Evolutionary conservation across 2,888 invertebrate genomes (phyloP), one percentile per base, ranked within the genome.

Genomic region (Caenorhabditis plicata): DNA sequence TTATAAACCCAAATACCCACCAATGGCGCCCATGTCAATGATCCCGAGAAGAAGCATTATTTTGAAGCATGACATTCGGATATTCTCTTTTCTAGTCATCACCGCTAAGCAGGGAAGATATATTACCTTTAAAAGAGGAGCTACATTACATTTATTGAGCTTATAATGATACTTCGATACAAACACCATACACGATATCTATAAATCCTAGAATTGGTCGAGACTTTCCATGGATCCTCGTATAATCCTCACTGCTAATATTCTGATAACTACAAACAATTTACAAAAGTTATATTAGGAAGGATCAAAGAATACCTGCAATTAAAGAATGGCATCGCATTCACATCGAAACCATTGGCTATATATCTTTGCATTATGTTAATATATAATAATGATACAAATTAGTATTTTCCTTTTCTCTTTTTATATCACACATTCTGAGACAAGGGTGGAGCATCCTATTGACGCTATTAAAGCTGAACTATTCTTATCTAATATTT

Each of bases 21-120:
- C 33, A 31, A 44, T 44, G 4, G 44, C 44, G 13, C 29, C 15
- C 33, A 44, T 33, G 4, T 44, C 44, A 19, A 44, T 11, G 2
- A 31, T 7, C 1, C 44, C 44, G 1, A 44, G 5, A 2, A 44
- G 26, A 32, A 29, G 32, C 44, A 44, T 44, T 4, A 36, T 36
- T 36, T 36, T 36, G 22, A n/a, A 36, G 20, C 36, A 36, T 4
- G 36, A 36, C 5, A 36, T 13, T 32, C 17, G 13, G 32, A 32
- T 32, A 49, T 58, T 52, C 13, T 52, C 46, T 45, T 60, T 60
- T 29, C 49, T 43, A 11, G 56, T 41, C 63, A 66, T 66, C 13
- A 63, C 66, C 1, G 42, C n/a, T 5, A 66, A 42, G 23, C 62
- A 55, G 23, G 66, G 66, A 13, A 66, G 39, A 27, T 66, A 66